Evolutionary conservation across 2,888 invertebrate species (phyloP), one percentile per base, ranked within the genome.

Genomic region (Netelia virgata): DNA sequence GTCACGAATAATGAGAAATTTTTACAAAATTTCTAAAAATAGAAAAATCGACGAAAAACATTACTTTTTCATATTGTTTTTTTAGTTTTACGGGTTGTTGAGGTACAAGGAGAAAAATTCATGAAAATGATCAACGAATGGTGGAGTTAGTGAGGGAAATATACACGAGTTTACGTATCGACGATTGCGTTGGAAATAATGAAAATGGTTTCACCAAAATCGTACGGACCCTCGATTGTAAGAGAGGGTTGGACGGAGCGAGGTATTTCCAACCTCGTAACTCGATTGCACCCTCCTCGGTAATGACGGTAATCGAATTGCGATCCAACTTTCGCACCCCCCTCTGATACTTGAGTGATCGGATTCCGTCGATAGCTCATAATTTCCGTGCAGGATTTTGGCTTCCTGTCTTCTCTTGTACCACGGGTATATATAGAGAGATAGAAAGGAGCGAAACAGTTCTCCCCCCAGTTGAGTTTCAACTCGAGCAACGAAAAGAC

Each of bases 291-390:
- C 74, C 82, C 87, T 83, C 80, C 82, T 81, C 86, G 87, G 87
- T 88, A 89, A 88, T 86, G 86, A 88, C 86, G 87, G 86, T 90
- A 89, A 90, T 90, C 86, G 89, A 88, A 88, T 89, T 88, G 87
- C 86, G 82, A 83, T 82, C 78, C 81, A 80, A 83, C 80, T 85
- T 85, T 85, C 83, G 83, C 83, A 83, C 85, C 85, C 85, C 80
- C 76, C 73, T 28, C 28, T 28, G 28, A 79, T 74, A 69, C 82
- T 66, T 75, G 82, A 84, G 78, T 75, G 81, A 84, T 82, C 84
- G 78, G 84, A 84, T 84, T 84, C 84, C 82, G 63, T 64, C 84
- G 84, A 84, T 84, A 84, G 77, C 84, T 84, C 82, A 84, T 84
- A 82, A 84, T 84, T 84, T 84, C 82, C 84, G 84, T 74, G 20